These are phyloP conservation scores for Oscheius sp. DNA, from an alignment of 2,888 invertebrate species.

Conservation along the genomic window DNA sequence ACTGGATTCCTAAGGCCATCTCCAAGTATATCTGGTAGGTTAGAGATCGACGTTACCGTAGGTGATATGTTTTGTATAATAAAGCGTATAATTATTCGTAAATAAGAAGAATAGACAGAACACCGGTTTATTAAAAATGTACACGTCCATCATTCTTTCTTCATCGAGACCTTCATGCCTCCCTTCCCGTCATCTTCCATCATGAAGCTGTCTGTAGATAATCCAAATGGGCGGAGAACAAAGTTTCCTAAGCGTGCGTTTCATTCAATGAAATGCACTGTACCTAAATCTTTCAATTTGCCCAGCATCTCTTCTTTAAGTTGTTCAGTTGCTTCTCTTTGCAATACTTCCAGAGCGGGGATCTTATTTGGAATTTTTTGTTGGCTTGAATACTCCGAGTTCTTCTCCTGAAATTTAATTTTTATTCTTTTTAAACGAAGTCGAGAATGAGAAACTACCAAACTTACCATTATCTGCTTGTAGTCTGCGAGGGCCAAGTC, in stretches of 20 bases:
- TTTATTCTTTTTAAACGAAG: not conserved
- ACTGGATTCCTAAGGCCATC: constrained; percentile 61
- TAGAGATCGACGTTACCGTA: not conserved
- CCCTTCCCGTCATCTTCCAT: constrained; percentile 61
- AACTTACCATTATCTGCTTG: not conserved
- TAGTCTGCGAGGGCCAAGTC: constrained; percentile 30
- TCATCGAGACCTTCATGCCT: constrained; percentile 64
- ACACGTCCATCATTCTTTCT: constrained; percentile 23
- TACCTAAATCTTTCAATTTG: constrained; percentile 61
- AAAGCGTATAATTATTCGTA: not conserved
- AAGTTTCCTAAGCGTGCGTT: constrained; percentile 35
- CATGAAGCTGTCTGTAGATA: constrained; percentile 64
- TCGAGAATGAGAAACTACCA: too few relatives aligned
- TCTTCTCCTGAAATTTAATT: constrained; percentile 11
- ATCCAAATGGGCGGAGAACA: constrained; percentile 60
- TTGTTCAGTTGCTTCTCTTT: constrained; percentile 40
- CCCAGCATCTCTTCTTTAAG: constrained; percentile 61
- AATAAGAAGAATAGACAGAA: not conserved
- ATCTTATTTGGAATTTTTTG: too few relatives aligned
- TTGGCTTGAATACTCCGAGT: not conserved
- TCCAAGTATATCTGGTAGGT: constrained; percentile 60
- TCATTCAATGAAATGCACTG: too few relatives aligned
- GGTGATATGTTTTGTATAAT: not conserved
- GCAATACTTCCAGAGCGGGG: too few relatives aligned
- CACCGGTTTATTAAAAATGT: not conserved